Conservation (phyloP, 35 echinoderm and acorn worm species). For the Anneissia japonica region DNA sequence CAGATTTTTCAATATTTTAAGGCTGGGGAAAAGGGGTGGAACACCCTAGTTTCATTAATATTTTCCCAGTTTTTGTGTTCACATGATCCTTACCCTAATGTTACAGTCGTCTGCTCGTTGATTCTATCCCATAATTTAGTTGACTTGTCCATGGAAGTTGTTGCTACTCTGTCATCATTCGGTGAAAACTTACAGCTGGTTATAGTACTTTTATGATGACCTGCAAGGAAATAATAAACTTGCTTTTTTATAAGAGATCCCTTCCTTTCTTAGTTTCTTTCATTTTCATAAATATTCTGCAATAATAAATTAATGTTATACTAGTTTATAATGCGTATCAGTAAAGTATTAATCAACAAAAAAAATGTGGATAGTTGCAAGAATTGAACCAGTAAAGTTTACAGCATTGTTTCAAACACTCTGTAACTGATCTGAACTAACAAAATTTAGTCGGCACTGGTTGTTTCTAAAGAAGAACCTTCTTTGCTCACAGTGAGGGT, state of each 20-base stretch:
- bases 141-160: constrained; percentile 78
- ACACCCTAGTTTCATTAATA: neutral
- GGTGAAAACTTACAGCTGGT: constrained; percentile 86
- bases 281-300: neutral
- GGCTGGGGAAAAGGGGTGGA: neutral
- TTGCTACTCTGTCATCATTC: constrained; percentile 82
- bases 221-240: constrained; percentile 24
- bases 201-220: constrained; percentile 80
- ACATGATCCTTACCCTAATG: constrained; percentile 48
- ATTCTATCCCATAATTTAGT: constrained; percentile 84
- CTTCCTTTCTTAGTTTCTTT: neutral
- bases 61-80: neutral
- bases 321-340: too few relatives aligned
- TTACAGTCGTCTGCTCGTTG: constrained; percentile 45
- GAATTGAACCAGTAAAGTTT: too few relatives aligned
- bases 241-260: neutral
- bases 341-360: too few relatives aligned
- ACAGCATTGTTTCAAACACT: too few relatives aligned
- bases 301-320: neutral
- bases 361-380: too few relatives aligned
- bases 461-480: too few relatives aligned
- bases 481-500: too few relatives aligned
- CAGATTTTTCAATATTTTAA: too few relatives aligned
- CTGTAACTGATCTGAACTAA: too few relatives aligned
- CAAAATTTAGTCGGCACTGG: too few relatives aligned